These are phyloP conservation scores for Chiloscyllium punctatum DNA, from an alignment of 2,797 vertebrate species.

Conservation along the genomic window DNA sequence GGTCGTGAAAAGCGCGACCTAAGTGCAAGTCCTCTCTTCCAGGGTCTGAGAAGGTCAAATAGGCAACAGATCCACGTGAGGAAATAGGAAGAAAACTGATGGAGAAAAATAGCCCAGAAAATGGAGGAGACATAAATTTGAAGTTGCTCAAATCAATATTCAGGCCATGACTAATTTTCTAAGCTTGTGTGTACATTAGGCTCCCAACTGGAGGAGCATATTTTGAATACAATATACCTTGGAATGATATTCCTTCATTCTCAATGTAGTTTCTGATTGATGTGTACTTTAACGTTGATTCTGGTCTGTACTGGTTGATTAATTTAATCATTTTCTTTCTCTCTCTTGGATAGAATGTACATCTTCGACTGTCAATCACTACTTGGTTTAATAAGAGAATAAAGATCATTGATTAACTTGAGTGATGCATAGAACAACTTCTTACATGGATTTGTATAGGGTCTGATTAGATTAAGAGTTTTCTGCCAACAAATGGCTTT, in stretches of 20 bases:
- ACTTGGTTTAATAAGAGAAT: not conserved
- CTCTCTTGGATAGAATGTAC: not conserved
- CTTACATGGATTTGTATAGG: not conserved
- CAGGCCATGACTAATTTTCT: not conserved
- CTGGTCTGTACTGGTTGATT: not conserved
- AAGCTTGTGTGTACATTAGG: not conserved
- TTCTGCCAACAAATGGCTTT: not conserved
- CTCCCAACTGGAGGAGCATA: not conserved
- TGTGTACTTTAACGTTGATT: slow-evolving; percentile 24
- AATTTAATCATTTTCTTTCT: slow-evolving; percentile 22
- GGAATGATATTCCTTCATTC: not conserved
- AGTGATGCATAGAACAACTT: not conserved
- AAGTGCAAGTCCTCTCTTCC: not conserved
- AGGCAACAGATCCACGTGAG: not conserved
- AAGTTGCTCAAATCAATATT: slow-evolving; percentile 24
- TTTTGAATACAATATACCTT: not conserved
- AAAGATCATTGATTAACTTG: slow-evolving; percentile 19
- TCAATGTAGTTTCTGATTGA: not conserved
- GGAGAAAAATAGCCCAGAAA: not conserved
- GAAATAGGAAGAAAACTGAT: not conserved
- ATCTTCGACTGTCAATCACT: not conserved
- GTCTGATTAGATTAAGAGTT: not conserved
- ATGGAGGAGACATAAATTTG: not conserved
- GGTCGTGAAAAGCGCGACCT: not conserved
- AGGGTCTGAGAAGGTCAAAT: not conserved